Conservation (phyloP, 1,140 invertebrate species). For the Laupala kohalensis region DNA sequence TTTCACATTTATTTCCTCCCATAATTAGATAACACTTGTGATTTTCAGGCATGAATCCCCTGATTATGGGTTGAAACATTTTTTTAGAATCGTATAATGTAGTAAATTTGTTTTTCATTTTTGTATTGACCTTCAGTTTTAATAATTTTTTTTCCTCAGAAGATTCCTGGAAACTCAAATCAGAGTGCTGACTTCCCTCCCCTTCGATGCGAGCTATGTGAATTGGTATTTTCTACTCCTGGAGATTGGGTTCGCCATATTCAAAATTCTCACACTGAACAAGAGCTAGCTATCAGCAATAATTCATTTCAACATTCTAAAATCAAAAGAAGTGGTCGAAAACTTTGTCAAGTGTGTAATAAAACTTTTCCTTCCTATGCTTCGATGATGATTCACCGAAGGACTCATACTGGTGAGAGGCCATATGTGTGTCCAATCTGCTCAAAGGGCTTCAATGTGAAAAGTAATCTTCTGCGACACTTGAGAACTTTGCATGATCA, state of each 20-base stretch:
- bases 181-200: slow-evolving; percentile 41
- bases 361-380: slow-evolving; percentile 64
- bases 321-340: slow-evolving; percentile 34
- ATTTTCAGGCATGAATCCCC: no score
- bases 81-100: no score
- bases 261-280: slow-evolving; percentile 66
- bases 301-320: slow-evolving; percentile 40
- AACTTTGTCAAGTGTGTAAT: slow-evolving; percentile 53
- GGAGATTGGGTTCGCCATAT: slow-evolving; percentile 74
- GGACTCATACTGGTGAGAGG: slow-evolving; percentile 54
- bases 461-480: slow-evolving; percentile 58
- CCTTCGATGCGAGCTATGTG: slow-evolving; percentile 62
- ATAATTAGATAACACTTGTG: no score
- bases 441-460: slow-evolving; percentile 65
- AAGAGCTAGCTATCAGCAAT: slow-evolving; percentile 66
- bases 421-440: slow-evolving; percentile 59
- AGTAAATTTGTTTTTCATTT: no score
- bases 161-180: not conserved
- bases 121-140: no score
- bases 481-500: slow-evolving; percentile 55
- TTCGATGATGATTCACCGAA: slow-evolving; percentile 58
- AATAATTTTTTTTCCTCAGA: not conserved
- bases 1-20: no score
- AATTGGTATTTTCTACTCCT: slow-evolving; percentile 65
- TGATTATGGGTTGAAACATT: no score